Evolutionary conservation across 2,797 vertebrate genomes (phyloP).

Genomic region (Microcaecilia unicolor): DNA sequence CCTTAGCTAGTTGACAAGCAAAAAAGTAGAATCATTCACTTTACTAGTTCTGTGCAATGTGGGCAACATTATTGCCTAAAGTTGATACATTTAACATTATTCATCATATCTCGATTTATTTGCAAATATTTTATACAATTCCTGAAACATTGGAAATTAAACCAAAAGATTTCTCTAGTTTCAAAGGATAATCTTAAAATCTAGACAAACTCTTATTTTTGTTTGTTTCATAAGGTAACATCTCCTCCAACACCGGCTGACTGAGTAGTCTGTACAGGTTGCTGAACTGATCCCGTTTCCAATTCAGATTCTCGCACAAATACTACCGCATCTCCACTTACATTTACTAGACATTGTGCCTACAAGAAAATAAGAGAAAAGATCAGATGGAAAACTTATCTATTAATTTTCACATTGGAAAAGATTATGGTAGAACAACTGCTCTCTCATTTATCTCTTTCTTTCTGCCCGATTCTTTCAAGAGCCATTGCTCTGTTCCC

Average conservation of each 20-base stretch:
- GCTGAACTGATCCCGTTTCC: conserved; percentile 50
- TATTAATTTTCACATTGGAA: too few relatives aligned
- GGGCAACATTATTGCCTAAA: not conserved
- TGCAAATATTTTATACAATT: not conserved
- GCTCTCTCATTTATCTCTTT: too few relatives aligned
- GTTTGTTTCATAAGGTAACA: conserved; percentile 21
- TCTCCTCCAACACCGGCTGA: conserved; percentile 34
- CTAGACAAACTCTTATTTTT: not conserved
- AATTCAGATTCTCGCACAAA: conserved; percentile 80
- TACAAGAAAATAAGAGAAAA: conserved; percentile 27
- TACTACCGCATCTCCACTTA: conserved; percentile 90
- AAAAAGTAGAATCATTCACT: too few relatives aligned
- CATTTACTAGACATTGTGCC: conserved; percentile 97
- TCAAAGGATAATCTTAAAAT: not conserved
- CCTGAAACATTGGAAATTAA: conserved; percentile 25
- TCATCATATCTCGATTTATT: too few relatives aligned
- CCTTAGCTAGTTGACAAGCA: not conserved
- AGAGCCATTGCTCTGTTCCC: too few relatives aligned
- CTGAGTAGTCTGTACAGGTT: conserved; percentile 30
- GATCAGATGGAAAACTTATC: too few relatives aligned
- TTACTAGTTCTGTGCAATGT: not conserved
- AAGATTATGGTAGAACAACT: too few relatives aligned
- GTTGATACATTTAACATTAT: conserved; percentile 6
- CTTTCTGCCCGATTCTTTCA: too few relatives aligned
- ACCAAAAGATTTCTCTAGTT: conserved; percentile 4